Conservation (phyloP, 2,113 vertebrate species). For the Meles meles region DNA sequence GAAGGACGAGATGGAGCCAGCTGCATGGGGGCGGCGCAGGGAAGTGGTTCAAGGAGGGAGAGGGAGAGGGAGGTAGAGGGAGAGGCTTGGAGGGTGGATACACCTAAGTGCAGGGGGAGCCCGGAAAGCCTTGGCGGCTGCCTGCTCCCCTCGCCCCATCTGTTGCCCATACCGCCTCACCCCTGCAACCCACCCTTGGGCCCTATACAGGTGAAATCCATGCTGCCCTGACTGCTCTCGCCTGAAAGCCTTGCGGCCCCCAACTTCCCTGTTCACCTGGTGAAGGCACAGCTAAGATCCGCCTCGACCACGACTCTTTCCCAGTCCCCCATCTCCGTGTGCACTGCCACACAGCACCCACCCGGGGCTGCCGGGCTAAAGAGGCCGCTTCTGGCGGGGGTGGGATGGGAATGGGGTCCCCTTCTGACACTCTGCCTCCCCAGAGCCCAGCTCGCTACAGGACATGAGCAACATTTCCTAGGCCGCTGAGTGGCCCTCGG, state of each 20-base stretch:
- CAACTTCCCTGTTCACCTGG: fast-evolving
- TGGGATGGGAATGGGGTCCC: neutral
- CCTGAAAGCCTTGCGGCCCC: neutral
- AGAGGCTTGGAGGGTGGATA: neutral
- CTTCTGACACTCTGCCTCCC: no score
- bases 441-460: fast-evolving
- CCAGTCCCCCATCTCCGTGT: neutral
- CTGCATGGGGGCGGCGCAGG: fast-evolving
- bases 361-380: neutral
- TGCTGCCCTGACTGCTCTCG: fast-evolving
- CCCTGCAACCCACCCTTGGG: neutral
- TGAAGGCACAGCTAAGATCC: neutral
- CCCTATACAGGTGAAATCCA: neutral
- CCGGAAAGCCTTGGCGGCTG: neutral
- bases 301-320: fast-evolving
- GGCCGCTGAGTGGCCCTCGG: fast-evolving
- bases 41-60: neutral
- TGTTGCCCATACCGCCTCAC: neutral
- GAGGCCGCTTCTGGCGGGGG: neutral
- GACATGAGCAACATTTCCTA: fast-evolving
- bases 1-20: no score
- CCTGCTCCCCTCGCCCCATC: neutral
- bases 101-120: no score
- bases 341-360: neutral
- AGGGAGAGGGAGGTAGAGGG: neutral